phyloP scores from a whole-genome alignment of 1,140 invertebrate species.

The Melitaea cinxia region DNA sequence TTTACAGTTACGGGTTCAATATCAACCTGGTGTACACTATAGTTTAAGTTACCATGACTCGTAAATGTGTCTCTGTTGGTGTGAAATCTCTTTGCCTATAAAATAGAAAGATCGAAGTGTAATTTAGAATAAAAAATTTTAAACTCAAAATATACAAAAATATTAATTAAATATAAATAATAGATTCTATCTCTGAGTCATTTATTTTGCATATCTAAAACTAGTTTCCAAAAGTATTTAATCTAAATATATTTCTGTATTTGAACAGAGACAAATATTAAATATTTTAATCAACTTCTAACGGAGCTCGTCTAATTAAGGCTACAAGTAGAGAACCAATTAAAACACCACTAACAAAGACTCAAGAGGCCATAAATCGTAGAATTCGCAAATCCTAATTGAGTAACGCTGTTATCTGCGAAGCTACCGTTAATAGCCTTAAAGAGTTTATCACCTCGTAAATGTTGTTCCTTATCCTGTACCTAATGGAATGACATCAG shows the following conservation, averaged over 20 bases:
- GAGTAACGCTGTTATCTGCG: slow-evolving; percentile 24
- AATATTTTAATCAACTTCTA: slow-evolving; percentile 16
- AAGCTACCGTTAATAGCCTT: slow-evolving; percentile 39
- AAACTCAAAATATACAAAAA: no score
- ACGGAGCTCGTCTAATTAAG: slow-evolving; percentile 17
- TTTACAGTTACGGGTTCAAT: no score
- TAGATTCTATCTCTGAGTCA: no score
- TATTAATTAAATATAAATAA: no score
- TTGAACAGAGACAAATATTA: slow-evolving; percentile 13
- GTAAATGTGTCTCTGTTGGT: no score
- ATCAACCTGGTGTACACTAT: no score
- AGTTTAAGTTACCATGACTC: no score
- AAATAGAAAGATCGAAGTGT: not conserved
- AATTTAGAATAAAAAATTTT: not conserved
- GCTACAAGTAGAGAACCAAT: slow-evolving; percentile 14
- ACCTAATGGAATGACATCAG: slow-evolving; percentile 66
- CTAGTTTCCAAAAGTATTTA: not conserved
- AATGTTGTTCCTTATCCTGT: slow-evolving; percentile 57
- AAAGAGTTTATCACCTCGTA: slow-evolving; percentile 47
- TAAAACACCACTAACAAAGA: slow-evolving; percentile 18
- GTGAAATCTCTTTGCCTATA: no score
- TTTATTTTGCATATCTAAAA: not conserved
- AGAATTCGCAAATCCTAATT: slow-evolving; percentile 31
- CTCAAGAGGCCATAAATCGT: slow-evolving; percentile 12
- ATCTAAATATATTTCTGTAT: not conserved